Conservation (phyloP, 2,888 invertebrate species). For the Halictus quadricinctus region DNA sequence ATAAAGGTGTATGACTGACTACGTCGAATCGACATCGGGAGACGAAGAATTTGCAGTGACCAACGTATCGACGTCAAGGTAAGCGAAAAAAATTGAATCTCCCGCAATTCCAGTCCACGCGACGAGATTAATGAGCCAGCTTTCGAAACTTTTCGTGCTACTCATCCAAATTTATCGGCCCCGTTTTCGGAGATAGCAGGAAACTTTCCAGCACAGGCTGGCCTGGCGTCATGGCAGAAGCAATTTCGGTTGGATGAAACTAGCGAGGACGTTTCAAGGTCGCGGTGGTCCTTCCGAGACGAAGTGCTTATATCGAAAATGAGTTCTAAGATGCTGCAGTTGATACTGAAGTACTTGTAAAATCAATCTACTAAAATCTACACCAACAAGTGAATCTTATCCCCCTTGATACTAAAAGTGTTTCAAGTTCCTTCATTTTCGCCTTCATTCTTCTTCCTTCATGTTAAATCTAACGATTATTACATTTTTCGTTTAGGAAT, state of each 20-base stretch:
- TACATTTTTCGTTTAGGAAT: no score
- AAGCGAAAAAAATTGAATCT: conserved; percentile 53
- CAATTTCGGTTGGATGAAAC: conserved; percentile 10
- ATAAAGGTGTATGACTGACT: background rate
- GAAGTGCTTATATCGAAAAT: background rate
- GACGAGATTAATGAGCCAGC: conserved; percentile 54
- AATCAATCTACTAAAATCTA: background rate
- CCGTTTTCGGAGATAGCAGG: conserved; percentile 23
- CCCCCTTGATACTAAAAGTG: no score
- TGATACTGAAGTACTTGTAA: background rate
- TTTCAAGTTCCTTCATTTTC: no score
- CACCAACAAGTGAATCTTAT: no score
- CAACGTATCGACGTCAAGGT: conserved; percentile 29
- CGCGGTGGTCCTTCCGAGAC: background rate
- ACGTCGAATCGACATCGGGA: background rate
- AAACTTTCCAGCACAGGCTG: conserved; percentile 9
- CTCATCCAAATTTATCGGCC: conserved; percentile 43
- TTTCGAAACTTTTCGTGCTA: conserved; percentile 38
- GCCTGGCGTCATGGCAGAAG: conserved; percentile 1
- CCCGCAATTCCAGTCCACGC: conserved; percentile 32
- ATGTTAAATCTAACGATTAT: no score
- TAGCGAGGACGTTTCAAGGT: conserved; percentile 6
- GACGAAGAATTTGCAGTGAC: background rate
- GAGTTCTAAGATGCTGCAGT: background rate
- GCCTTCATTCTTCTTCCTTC: no score